phyloP scores from a whole-genome alignment of 37 sponge, comb jelly and placozoan genomes.

The Chondrosia reniformis region DNA sequence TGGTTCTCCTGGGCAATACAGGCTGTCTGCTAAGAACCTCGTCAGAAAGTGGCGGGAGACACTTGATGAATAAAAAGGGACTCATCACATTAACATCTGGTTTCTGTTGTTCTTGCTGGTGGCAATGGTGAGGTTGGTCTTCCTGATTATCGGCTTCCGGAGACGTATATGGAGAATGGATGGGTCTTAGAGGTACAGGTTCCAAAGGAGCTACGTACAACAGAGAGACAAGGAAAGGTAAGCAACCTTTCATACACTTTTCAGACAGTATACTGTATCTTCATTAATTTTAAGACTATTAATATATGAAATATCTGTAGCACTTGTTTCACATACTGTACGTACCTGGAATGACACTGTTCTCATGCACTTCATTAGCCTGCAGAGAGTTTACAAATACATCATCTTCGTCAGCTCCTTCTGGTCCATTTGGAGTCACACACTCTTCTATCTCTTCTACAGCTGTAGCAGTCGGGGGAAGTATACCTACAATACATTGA shows the following conservation, averaged over 20 bases:
- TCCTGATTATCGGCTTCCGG: background rate
- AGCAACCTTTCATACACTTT: no score
- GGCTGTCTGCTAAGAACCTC: constrained; percentile 63
- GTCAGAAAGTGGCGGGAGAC: constrained; percentile 72
- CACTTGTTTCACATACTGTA: background rate
- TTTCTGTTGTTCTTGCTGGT: no score
- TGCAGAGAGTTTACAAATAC: constrained; percentile 18
- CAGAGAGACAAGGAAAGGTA: background rate
- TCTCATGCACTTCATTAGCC: background rate
- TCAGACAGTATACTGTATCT: background rate
- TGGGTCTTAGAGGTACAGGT: background rate
- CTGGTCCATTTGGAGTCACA: no score
- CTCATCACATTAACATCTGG: background rate
- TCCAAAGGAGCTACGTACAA: background rate
- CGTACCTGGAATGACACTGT: constrained; percentile 1
- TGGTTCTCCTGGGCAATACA: constrained; percentile 77
- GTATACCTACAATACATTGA: constrained; percentile 9
- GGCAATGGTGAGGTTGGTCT: no score
- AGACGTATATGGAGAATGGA: background rate
- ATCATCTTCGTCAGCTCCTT: constrained; percentile 5
- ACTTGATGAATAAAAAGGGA: constrained; percentile 69
- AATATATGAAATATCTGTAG: background rate
- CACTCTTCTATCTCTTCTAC: constrained; percentile 5
- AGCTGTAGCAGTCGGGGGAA: constrained; percentile 5
- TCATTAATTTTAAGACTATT: background rate